Evolutionary conservation across 2,888 invertebrate species (phyloP), one percentile per base, ranked within the genome.

Genomic region (Abscondita cerata): DNA sequence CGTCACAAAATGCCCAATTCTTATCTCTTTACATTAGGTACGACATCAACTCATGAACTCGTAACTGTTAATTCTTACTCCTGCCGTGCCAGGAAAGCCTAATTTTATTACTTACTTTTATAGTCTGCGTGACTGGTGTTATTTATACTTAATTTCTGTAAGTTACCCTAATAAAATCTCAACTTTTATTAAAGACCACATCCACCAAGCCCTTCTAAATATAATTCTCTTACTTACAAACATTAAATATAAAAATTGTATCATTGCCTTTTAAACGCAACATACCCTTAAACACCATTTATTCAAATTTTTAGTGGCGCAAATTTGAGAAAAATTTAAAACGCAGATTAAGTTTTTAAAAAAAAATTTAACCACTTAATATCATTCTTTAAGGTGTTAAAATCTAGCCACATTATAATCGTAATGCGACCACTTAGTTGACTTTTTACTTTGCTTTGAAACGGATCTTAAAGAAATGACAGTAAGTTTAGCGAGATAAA

Each of bases 401-500:
- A 57, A 51, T 51, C 33, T 50, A 57, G 57, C 25, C 38, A 50
- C 51, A 51, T 57, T 57, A 57, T 57, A 44, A 15, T 18, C 57
- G 15, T 57, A 57, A 57, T 57, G 44, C 52, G 52, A 52, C 51
- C 58, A 52, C 52, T 58, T 51, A 52, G 13, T 52, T 46, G 51
- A 52, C 59, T 59, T 58, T 57, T 52, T 58, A 46, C 46, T 52
- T 52, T 51, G 40, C 41, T 59, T 59, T 47, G 52, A 31, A 47
- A 47, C 47, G 31, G 16, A 15, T 59, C 46, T 52, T 52, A 38
- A 58, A 62, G 59, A 64, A 64, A 64, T 64, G 52, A 59, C 61
- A 59, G 62, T 54, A 65, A 65, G 62, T 65, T 62, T 52, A 59
- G 53, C 50, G 47, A 59, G 62, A 62, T 62, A 65, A 54, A 62